Base-by-base conservation (phyloP, 1,140 invertebrate genomes). In the Spodoptera frugiperda region DNA sequence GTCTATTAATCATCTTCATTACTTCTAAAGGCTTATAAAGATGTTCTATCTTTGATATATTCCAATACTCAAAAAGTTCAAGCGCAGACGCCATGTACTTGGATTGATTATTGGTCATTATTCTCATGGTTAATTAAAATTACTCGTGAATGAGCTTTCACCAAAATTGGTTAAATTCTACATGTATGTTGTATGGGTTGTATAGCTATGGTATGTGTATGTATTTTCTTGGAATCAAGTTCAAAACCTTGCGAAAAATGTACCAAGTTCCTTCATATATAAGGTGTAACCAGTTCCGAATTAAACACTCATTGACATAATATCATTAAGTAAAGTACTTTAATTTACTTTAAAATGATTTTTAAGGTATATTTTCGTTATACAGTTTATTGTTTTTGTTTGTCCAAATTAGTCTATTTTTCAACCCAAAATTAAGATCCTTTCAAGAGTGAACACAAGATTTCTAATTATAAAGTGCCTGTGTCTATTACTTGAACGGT, bases 181-280 rank as follows among this genome's bases (percentile, higher is more conserved):
- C 25, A 25, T 25, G 25, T 25, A 25, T 3, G 25, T 25, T 25
- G 25, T 25, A 25, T 25, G 25, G 25, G 25, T 25, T 25, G 5
- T 25, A 4, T 4, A 25, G 25, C 3, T 25, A 25, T 25, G 25
- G 25, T 2, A 14, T 65, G 44, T 11, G 39, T 11, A 33, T 12
- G 19, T 49, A 49, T 67, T 48, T 49, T 25, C 44, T 49, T 67
- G 63, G 63, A 67, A 67, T 48, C 63, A 49, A 67, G 44, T 67
- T 25, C 63, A 67, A 44, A 67, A 48, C 63, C 63, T 67, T 67
- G 63, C 19, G 63, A 67, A 67, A 67, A 48, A 17, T 49, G 17
- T 49, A 49, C 17, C 59, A 63, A 63, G 33, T 44, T 63, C 59
- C 15, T 63, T 63, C 15, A 44, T 63, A 63, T 63, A 63, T 19